Evolutionary conservation across 1,140 invertebrate species (phyloP), one percentile per base, ranked within the genome.

Genomic region (Drosophila mojavensis): DNA sequence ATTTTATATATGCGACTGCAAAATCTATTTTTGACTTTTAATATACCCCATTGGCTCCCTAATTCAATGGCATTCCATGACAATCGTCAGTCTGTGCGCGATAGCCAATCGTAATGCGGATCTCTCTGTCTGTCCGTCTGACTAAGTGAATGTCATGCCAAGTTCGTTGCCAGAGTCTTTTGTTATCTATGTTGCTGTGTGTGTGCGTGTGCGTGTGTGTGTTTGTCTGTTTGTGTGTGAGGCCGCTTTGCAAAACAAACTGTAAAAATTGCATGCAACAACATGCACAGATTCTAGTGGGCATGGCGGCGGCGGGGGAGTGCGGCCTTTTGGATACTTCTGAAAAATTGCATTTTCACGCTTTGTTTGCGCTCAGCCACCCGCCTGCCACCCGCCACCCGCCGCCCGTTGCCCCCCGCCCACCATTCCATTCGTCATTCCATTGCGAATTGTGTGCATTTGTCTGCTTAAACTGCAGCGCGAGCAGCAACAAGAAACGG

Each of bases 91-190:
- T 63, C 43, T 48, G 60, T 6, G 4, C 4, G 17, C 36, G 58
- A 62, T 69, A 61, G 36, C 48, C 58, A 69, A 69, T 69, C 58
- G 48, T 33, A 63, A 56, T 64, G 67, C 67, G 45, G 26, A 63
- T 58, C 47, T 56, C 41, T 61, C 9, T 36, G 28, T 47, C 41
- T 10, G 13, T 61, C 58, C 33, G 55, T 48, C 51, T 51, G 54
- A 26, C 53, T 67, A 48, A 28, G 45, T 66, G 69, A 64, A 55
- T 71, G 68, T 56, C 53, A 71, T 50, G 41, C 51, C 79, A 86
- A 90, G 88, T 90, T 90, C 69, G 86, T 90, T 82, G 79, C 79
- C 88, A 86, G 85, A 90, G 79, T 90, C 86, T 90, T 90, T 90
- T 81, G 86, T 90, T 75, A 24, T 24, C 20, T 47, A 24, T 24